Conservation (phyloP, 2,888 invertebrate species). For the Tetranychus truncatus region DNA sequence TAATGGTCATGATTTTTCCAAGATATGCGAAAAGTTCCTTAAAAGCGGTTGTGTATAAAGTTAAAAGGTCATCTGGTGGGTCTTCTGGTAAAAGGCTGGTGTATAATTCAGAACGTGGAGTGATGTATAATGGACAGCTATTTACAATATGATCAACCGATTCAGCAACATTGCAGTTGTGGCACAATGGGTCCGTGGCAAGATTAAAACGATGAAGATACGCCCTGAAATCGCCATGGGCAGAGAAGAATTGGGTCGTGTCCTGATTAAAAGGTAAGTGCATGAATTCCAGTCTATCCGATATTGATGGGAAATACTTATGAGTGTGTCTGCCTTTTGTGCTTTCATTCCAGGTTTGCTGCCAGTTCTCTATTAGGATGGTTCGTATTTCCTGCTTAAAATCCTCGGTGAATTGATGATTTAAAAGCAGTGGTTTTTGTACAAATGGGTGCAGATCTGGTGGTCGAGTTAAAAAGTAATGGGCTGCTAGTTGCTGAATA, state of each 20-base stretch:
- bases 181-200: background rate
- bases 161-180: background rate
- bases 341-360: background rate
- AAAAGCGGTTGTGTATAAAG: background rate
- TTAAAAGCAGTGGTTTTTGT: background rate
- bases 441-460: background rate
- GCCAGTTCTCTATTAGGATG: background rate
- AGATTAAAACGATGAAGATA: background rate
- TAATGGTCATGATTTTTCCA: background rate
- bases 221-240: background rate
- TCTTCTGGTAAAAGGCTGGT: background rate
- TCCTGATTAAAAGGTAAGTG: background rate
- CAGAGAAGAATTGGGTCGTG: background rate
- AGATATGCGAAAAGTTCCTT: too few species aligned
- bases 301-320: background rate
- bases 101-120: background rate
- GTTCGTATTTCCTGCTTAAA: background rate
- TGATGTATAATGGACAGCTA: background rate
- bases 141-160: background rate
- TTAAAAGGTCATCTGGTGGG: background rate
- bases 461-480: background rate
- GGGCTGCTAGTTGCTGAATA: background rate
- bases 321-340: background rate
- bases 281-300: background rate
- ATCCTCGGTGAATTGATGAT: background rate